Conservation (phyloP, 2,888 invertebrate species). For the Sesia apiformis region DNA sequence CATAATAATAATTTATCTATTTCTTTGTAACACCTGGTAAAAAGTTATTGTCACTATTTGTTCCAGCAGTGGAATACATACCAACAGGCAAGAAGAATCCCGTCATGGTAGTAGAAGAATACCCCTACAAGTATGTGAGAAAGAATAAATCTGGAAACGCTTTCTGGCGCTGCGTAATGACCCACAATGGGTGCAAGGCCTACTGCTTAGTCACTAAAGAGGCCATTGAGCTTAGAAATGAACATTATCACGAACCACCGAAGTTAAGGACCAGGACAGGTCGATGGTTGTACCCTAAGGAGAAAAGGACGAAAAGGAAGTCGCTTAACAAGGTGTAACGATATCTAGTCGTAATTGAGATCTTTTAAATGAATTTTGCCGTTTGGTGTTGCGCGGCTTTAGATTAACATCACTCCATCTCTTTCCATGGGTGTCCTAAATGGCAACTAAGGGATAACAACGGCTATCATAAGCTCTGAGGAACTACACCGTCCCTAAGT, state of each 20-base stretch:
- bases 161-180: conserved; percentile 30
- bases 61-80: conserved; percentile 20
- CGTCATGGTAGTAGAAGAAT: conserved; percentile 21
- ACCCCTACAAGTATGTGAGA: conserved; percentile 29
- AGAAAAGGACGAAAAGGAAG: too few relatives aligned
- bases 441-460: too few relatives aligned
- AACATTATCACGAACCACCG: conserved; percentile 24
- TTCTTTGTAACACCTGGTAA: too few relatives aligned
- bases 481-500: too few relatives aligned
- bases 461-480: too few relatives aligned
- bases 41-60: neutral
- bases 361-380: too few relatives aligned
- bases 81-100: conserved; percentile 29
- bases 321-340: too few relatives aligned
- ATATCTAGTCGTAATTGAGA: too few relatives aligned
- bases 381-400: too few relatives aligned
- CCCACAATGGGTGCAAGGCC: conserved; percentile 29
- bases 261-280: conserved; percentile 16
- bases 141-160: conserved; percentile 25
- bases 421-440: too few relatives aligned
- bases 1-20: too few relatives aligned
- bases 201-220: conserved; percentile 18
- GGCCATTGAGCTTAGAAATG: conserved; percentile 11
- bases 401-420: too few relatives aligned
- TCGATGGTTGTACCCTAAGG: conserved; percentile 1